A percentile compares a stretch with the other conserved stretches of the same genome.
Evolutionary conservation across 23 tunicate species (phyloP).

Genomic region (Clavelina lepadiformis): DNA sequence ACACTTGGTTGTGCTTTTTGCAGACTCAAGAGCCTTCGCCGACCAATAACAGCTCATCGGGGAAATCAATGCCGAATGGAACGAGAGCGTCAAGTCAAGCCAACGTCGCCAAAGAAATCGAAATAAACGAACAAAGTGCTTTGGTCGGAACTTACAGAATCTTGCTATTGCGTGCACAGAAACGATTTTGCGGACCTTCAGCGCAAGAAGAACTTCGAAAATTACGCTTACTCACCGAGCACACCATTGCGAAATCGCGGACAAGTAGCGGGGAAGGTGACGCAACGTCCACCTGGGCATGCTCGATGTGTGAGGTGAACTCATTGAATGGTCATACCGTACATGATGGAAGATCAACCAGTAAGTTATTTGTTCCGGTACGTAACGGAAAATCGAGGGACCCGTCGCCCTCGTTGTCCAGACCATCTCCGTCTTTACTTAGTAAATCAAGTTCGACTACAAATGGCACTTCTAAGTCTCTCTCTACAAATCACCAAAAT

Average conservation of each 20-base stretch:
- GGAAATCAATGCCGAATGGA: slow-evolving; percentile 1
- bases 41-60: no score
- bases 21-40: no score
- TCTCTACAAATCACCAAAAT: no score
- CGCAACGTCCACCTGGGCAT: slow-evolving; percentile 3
- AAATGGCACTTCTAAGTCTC: no score
- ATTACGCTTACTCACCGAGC: slow-evolving; percentile 26
- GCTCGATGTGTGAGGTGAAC: slow-evolving; percentile 27
- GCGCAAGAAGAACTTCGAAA: slow-evolving; percentile 47
- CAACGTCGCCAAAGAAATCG: slow-evolving; percentile 13
- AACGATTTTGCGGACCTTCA: slow-evolving; percentile 27
- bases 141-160: slow-evolving; percentile 79
- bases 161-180: slow-evolving; percentile 54
- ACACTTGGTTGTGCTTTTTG: no score
- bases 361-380: background rate
- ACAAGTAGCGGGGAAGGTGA: background rate
- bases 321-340: background rate
- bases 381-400: no score
- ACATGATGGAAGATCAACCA: background rate
- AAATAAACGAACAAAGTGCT: slow-evolving; percentile 50
- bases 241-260: background rate
- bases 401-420: no score
- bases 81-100: slow-evolving; percentile 6
- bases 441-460: no score
- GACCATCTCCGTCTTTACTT: no score